A percentile compares a stretch with the other conserved stretches of the same genome.
These are phyloP conservation scores for Lepeophtheirus salmonis DNA, from an alignment of 1,140 invertebrate genomes.

Conservation along the genomic window DNA sequence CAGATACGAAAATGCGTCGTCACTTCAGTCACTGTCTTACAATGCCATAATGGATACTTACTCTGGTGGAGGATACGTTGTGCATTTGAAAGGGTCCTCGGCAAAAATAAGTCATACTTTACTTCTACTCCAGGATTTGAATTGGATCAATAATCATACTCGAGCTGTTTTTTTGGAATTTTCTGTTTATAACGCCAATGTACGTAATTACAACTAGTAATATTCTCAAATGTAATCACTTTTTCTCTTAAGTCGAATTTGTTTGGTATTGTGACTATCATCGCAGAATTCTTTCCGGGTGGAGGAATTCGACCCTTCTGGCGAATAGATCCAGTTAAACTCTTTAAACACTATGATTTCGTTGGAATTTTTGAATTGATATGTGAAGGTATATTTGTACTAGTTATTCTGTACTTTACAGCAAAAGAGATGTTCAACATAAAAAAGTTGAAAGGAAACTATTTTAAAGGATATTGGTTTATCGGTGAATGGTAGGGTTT, in stretches of 20 bases:
- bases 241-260: constrained; percentile 28
- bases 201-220: constrained; percentile 19
- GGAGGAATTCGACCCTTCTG: constrained; percentile 34
- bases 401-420: constrained; percentile 35
- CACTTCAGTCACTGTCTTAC: constrained; percentile 20
- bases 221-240: background rate
- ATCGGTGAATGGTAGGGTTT: constrained; percentile 25
- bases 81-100: constrained; percentile 29
- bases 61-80: constrained; percentile 37
- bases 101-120: constrained; percentile 26
- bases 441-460: constrained; percentile 23
- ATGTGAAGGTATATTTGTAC: constrained; percentile 28
- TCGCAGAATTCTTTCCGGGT: constrained; percentile 33
- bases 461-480: constrained; percentile 32
- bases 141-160: constrained; percentile 37
- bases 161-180: constrained; percentile 39
- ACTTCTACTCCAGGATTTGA: constrained; percentile 26
- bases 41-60: constrained; percentile 28
- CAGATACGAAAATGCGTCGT: constrained; percentile 20
- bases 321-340: constrained; percentile 27
- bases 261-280: constrained; percentile 31
- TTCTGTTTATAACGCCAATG: constrained; percentile 36
- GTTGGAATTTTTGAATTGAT: constrained; percentile 26
- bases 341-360: constrained; percentile 27
- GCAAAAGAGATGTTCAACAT: constrained; percentile 26